Evolutionary conservation across 2,797 vertebrate genomes (phyloP), one percentile per base, ranked within the genome.

Genomic region (Neopelma chrysocephalum): DNA sequence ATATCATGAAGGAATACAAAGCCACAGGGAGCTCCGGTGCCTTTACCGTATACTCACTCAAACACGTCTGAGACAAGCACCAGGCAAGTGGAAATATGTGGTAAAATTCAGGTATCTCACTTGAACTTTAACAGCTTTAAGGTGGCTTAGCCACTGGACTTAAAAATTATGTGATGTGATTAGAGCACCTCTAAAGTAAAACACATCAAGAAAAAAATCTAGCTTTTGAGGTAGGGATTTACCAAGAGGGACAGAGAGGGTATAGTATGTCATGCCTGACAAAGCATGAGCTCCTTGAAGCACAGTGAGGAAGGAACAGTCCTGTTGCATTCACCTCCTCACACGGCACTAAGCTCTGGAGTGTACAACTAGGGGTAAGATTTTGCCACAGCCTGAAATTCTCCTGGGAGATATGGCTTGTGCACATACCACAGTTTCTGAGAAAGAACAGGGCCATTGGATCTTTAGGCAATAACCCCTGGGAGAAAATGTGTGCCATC

Each of bases 281-380:
- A 81, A 42, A 72, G 18, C 4, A 11, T 29, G 29, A 78, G 34
- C 32, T 66, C 53, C 4, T 3, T 61, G 53, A 87, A 71, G 57
- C 0, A 3, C 47, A 22, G 5, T 0, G 18, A 58, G 64, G 56
- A 93, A 60, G 22, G 17, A 69, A 15, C 0, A 1, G 23, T 3
- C 36, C 15, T 72, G 17, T 19, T 29, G 21, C 43, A 48, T 11
- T 12, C 3, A 16, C 9, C 4, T 57, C 23, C 19, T 51, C 23
- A 21, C 2, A 1, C 0, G 7, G 8, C 54, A 22, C 40, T 29
- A 12, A 57, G 40, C 29, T 90, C 61, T 43, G 61, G 32, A 73
- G 60, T 0, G 0, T 22, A 18, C 0, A 0, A 48, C 6, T 0
- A 0, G 32, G 27, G 31, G 73, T 8, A 31, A 0, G 2, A 16